Evolutionary conservation across 2,113 vertebrate genomes (phyloP).

Genomic region (Neogale vison): DNA sequence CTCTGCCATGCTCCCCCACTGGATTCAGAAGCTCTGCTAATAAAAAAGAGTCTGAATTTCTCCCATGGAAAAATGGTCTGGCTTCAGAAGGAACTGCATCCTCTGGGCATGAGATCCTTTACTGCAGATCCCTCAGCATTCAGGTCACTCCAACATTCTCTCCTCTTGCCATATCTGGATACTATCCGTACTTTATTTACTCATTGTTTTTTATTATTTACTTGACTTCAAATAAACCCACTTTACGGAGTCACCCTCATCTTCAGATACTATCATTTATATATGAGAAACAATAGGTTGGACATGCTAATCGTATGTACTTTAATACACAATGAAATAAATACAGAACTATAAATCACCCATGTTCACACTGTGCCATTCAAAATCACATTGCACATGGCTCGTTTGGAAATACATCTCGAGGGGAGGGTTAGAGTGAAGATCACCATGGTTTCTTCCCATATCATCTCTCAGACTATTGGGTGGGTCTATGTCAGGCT

Average conservation of each 20-base stretch:
- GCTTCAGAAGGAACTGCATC: not conserved
- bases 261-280: not conserved
- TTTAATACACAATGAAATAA: not conserved
- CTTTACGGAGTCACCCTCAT: not conserved
- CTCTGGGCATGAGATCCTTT: not conserved
- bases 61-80: not conserved
- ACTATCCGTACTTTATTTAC: not conserved
- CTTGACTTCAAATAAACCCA: not conserved
- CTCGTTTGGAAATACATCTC: not conserved
- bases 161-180: not conserved
- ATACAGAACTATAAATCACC: not conserved
- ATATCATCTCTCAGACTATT: not conserved
- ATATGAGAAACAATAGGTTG: not conserved
- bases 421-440: not conserved
- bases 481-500: not conserved
- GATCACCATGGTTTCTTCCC: not conserved
- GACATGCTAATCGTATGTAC: not conserved
- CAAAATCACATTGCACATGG: not conserved
- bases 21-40: not conserved
- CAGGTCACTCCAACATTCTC: too few species aligned
- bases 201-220: not conserved
- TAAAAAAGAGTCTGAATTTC: not conserved
- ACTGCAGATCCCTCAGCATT: too few species aligned
- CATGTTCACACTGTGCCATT: not conserved
- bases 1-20: rapidly evolving